These are phyloP conservation scores for Sitophilus oryzae DNA, from an alignment of 1,140 invertebrate species.

Conservation along the genomic window DNA sequence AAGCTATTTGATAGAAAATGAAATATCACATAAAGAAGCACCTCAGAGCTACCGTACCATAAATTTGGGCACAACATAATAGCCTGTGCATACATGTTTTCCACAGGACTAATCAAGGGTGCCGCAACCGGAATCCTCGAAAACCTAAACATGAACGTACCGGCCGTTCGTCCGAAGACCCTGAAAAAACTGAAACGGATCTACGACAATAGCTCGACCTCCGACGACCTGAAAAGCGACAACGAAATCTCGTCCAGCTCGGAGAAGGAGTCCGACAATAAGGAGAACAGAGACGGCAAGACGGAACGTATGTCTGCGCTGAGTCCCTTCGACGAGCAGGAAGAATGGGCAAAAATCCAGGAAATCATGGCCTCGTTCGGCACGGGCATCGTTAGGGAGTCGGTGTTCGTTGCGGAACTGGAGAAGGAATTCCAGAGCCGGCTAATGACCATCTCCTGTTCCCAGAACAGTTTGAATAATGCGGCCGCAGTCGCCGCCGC, in stretches of 20 bases:
- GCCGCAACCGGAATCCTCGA: conserved; percentile 57
- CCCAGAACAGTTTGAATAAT: conserved; percentile 39
- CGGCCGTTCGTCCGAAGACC: conserved; percentile 67
- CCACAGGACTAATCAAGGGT: conserved; percentile 71
- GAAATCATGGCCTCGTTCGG: conserved; percentile 92
- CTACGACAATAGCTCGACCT: conserved; percentile 49
- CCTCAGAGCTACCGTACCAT: no score
- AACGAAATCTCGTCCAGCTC: conserved; percentile 43
- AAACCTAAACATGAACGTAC: conserved; percentile 49
- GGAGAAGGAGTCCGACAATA: conserved; percentile 45
- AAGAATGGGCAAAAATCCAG: conserved; percentile 92
- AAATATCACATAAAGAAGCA: no score
- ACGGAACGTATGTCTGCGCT: conserved; percentile 64
- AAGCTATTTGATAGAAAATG: no score
- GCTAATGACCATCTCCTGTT: conserved; percentile 56
- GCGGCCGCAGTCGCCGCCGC: no score
- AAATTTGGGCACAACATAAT: no score
- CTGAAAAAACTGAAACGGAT: conserved; percentile 62
- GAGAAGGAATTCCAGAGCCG: conserved; percentile 76
- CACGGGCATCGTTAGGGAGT: conserved; percentile 69
- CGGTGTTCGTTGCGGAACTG: conserved; percentile 75
- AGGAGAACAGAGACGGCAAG: conserved; percentile 48
- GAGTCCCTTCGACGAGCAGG: conserved; percentile 85
- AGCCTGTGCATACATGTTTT: no score
- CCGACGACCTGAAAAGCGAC: conserved; percentile 42